Conservation (phyloP, 2,797 vertebrate species). For the Antennarius maculatus region DNA sequence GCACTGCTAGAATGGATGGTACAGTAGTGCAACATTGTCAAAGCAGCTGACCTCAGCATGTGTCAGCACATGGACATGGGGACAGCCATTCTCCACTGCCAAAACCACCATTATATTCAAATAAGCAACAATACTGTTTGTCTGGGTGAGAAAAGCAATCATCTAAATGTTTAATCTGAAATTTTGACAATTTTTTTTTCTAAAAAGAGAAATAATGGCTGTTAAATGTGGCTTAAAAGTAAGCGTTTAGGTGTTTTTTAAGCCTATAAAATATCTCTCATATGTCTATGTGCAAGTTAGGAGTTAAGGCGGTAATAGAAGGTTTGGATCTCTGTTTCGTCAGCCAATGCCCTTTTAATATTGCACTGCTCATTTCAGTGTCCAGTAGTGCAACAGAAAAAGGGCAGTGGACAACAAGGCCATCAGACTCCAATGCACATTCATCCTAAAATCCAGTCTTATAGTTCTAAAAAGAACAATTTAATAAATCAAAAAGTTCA, state of each 20-base stretch:
- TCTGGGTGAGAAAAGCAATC: neutral
- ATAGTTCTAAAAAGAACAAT: neutral
- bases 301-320: constrained; percentile 68
- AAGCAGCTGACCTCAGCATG: constrained; percentile 95
- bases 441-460: constrained; percentile 38
- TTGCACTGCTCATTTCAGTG: constrained; percentile 98
- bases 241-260: too few relatives aligned
- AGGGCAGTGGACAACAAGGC: constrained; percentile 95
- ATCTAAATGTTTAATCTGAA: neutral
- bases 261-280: neutral
- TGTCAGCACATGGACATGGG: constrained; percentile 77
- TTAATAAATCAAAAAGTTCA: neutral
- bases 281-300: constrained; percentile 61
- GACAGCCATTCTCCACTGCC: constrained; percentile 70
- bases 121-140: constrained; percentile 36
- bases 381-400: constrained; percentile 99
- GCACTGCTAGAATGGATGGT: constrained; percentile 98
- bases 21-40: constrained; percentile 99
- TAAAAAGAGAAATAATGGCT: neutral
- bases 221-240: neutral
- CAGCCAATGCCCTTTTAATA: constrained; percentile 99
- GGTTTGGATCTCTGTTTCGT: constrained; percentile 82
- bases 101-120: constrained; percentile 56
- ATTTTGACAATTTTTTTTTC: constrained; percentile 23
- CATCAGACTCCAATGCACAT: constrained; percentile 62